phyloP scores from a whole-genome alignment of 2,113 vertebrate species.

The Piaya cayana region DNA sequence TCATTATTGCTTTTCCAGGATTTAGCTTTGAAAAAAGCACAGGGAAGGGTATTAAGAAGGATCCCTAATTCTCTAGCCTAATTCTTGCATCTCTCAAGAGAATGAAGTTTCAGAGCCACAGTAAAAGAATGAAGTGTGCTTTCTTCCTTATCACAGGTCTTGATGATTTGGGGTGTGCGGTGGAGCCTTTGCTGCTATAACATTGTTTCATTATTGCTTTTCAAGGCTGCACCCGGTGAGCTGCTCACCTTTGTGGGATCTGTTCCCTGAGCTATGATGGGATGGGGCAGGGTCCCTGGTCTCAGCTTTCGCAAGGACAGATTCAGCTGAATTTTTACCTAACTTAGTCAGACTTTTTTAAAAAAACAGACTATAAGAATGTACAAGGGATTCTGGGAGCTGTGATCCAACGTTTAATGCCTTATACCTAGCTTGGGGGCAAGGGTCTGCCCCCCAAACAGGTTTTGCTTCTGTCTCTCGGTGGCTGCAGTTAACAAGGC shows the following conservation, averaged over 20 bases:
- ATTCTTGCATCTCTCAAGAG: background rate
- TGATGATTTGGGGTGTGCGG: background rate
- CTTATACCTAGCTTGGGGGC: fast-evolving
- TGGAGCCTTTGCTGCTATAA: background rate
- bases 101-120: background rate
- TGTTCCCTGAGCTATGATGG: background rate
- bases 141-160: background rate
- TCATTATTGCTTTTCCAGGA: background rate
- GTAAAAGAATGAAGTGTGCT: background rate
- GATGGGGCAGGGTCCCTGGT: background rate
- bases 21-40: background rate
- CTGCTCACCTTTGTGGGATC: background rate
- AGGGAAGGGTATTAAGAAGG: background rate
- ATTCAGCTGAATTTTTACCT: background rate
- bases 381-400: background rate
- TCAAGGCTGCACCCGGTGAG: background rate
- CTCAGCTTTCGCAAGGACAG: background rate
- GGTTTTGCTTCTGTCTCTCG: background rate
- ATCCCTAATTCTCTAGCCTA: background rate
- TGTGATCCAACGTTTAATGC: background rate
- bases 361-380: background rate
- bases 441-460: background rate
- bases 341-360: background rate
- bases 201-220: background rate
- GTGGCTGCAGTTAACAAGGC: background rate